Conservation (phyloP, 2,113 vertebrate species). For the Phalacrocorax carbo region DNA sequence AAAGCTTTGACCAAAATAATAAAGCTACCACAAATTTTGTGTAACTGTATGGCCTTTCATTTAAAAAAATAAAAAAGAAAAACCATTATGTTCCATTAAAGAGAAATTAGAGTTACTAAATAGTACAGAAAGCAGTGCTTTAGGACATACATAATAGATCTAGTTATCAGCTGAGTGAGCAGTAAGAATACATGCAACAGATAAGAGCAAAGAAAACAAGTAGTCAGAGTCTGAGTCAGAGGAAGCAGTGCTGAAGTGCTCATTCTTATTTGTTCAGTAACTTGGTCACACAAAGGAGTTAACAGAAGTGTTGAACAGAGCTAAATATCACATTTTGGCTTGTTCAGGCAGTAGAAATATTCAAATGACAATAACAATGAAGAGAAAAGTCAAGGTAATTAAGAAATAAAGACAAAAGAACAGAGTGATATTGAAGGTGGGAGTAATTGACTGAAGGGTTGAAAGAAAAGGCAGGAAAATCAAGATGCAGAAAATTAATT, state of each 20-base stretch:
- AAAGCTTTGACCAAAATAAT: background rate
- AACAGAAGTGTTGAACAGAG: constrained; percentile 1
- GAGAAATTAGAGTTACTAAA: background rate
- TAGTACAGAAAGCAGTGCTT: background rate
- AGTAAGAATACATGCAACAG: background rate
- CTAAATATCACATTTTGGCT: constrained; percentile 12
- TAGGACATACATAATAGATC: background rate
- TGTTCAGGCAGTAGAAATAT: constrained; percentile 17
- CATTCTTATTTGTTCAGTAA: constrained; percentile 3
- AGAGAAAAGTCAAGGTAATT: constrained; percentile 49
- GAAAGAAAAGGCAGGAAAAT: background rate
- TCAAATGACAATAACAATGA: constrained; percentile 14
- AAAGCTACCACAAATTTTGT: background rate
- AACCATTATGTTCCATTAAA: background rate
- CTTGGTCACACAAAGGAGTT: background rate
- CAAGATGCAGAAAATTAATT: background rate
- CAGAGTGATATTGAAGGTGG: constrained; percentile 1
- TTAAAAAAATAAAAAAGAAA: background rate
- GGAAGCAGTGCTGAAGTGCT: background rate
- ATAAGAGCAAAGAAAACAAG: constrained; percentile 7
- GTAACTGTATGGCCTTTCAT: background rate
- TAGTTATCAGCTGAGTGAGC: background rate
- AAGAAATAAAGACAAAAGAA: constrained; percentile 45
- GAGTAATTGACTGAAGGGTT: constrained; percentile 41
- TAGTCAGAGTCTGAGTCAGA: constrained; percentile 37